Evolutionary conservation across 2,113 vertebrate genomes (phyloP), one percentile per base, ranked within the genome.

Genomic region (Muscicapa adusta): DNA sequence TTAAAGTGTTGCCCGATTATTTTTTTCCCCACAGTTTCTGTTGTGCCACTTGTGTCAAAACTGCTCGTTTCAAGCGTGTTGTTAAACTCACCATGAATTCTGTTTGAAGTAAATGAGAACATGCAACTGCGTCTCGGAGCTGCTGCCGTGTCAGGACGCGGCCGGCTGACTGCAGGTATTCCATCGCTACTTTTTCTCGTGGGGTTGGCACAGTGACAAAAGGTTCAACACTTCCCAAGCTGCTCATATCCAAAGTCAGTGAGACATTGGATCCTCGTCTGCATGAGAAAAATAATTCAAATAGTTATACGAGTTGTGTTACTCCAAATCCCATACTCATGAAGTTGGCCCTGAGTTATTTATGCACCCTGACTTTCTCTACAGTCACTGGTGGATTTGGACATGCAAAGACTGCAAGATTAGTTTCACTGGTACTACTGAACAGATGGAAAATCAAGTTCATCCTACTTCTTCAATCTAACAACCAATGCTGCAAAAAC

Each of bases 251-350:
- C 98, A 99, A 65, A 26, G 99, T 99, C 91, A 99, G 97, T 8
- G 99, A 99, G 14, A 99, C 99, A 7, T 99, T 99, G 43, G 99
- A 99, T 48, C 99, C 99, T 67, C 99, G 98, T 88, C 99, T 99
- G 94, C 1, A 61, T 63, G 28, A 83, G n/a, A 62, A 91, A 78
- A 86, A 97, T 14, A 97, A 92, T 92, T 20, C 50, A 61, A 40
- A 67, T 10, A 61, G 28, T 85, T 90, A 70, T 3, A 76, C 1
- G 5, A 76, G 62, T 45, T 48, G 48, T 75, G 36, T 54, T 71
- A 48, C 36, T 66, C 3, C 19, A 61, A 80, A 63, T 88, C 54
- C 33, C 63, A 56, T 29, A 26, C 10, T 71, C 43, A 28, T 9
- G 26, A 31, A 42, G 22, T 24, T 65, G 67, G 38, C 31, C 8